phyloP scores from a whole-genome alignment of 2,113 vertebrate species.

The Cheilinus undulatus region DNA sequence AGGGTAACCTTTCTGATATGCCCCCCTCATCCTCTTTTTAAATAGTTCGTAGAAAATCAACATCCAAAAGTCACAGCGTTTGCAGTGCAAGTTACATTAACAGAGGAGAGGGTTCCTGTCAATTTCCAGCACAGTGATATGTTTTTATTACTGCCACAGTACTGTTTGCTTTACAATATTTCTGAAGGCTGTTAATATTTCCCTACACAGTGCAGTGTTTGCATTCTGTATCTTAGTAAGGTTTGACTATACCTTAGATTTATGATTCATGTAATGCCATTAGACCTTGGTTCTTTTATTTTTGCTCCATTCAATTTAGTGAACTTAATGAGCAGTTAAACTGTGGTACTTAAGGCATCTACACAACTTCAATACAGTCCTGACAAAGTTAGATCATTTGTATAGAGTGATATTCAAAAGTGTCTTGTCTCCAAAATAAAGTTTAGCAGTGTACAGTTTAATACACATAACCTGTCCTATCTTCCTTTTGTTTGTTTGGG shows the following conservation, averaged over 20 bases:
- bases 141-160: too few relatives aligned
- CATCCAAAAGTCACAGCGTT: background rate
- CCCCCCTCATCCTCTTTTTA: slow-evolving; percentile 46
- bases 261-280: background rate
- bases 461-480: too few relatives aligned
- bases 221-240: background rate
- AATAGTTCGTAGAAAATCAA: slow-evolving; percentile 7
- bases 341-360: background rate
- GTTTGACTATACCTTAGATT: background rate
- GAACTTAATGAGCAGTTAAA: background rate
- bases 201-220: background rate
- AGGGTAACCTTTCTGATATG: slow-evolving; percentile 48
- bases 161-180: too few relatives aligned
- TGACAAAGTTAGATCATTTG: background rate
- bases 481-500: too few relatives aligned
- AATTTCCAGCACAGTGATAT: background rate
- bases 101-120: background rate
- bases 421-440: too few relatives aligned
- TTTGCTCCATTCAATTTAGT: background rate
- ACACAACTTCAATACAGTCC: background rate
- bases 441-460: too few relatives aligned
- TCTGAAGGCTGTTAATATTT: background rate
- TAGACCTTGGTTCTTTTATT: background rate
- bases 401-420: too few relatives aligned
- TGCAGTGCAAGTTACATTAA: background rate